Base-by-base conservation (phyloP, 2,113 vertebrate species). In the Cinclus cinclus region DNA sequence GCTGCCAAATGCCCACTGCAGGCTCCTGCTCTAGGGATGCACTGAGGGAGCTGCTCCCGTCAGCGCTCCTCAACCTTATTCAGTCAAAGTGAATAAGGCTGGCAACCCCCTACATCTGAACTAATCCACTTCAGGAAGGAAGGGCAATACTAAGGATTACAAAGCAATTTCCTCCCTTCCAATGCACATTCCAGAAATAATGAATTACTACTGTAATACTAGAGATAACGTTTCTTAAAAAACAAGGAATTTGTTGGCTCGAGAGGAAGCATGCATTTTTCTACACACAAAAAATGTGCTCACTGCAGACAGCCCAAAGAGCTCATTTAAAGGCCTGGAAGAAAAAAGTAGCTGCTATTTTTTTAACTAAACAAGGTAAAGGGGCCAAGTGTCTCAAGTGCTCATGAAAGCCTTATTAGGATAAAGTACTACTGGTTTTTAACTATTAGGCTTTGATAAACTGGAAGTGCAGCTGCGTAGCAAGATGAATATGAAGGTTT, bases 151-250 rank as follows among this genome's bases (percentile, higher is more conserved):
- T 53, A 73, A 80, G 79, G 67, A 91, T 88, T 75, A 93, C 47
- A 83, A 93, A 88, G 85, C 75, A 47, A 65, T 67, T 91, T 93
- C 86, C 80, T 94, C 70, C 55, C 39, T 83, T 63, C 59, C 59
- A 59, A 42, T 10, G 84, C 67, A 55, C 21, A 59, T 88, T 56
- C 78, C 84, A 90, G 71, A 88, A 95, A 70, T 77, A 90, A 95
- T 22, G 15, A 85, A 91, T 74, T 73, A 77, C 42, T 73, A 63
- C 53, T 60, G 33, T 28, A 83, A 89, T 58, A 58, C n/a, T 28
- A 64, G 31, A 64, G 81, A 87, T 25, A 90, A 56, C 5, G 2
- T 83, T 93, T 65, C 50, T 87, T 58, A 35, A 92, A 86, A 89
- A 85, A 41, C 8, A 67, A 64, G 23, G 49, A 76, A 49, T 79